Base-by-base conservation (phyloP, 2,113 vertebrate species). In the Plecotus auritus region DNA sequence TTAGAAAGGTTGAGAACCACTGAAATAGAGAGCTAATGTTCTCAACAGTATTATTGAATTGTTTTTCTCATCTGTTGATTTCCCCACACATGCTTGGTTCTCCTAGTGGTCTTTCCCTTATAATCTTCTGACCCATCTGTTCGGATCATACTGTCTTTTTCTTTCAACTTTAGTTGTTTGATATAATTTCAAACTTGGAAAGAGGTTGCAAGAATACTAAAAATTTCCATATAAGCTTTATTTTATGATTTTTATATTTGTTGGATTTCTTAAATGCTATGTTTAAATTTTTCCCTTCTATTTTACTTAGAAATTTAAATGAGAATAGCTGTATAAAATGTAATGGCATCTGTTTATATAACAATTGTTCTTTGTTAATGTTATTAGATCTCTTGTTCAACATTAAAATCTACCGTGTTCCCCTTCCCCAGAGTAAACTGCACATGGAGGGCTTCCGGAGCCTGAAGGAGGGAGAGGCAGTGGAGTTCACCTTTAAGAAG, bases 401-500 rank as follows among this genome's bases (percentile, higher is more conserved):
- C 66, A 9, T 59, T 95, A 83, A 96, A 87, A 40, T 88, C 30
- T 73, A 10, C 59, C 18, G 3, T 64, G 26, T 90, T 93, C 93
- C 47, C 70, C 72, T 87, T 54, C 32, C 23, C 9, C 98, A 99
- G 99, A 99, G 99, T 97, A 99, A 99, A 97, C 98, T 99, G 88
- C 99, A 99, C 98, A 99, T 99, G 99, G 99, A 99, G 45, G 99
- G 99, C 5, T 99, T 99, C 97, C 99, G 99, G 94, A 99, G 99
- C 98, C 98, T 99, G 97, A 99, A 99, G 98, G 99, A 99, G 97
- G 99, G 99, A 0, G 99, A 99, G 95, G 98, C 98, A 0, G 99
- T 99, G 0, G 99, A 99, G 95, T 99, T 99, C 98, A 99, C 99
- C 95, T 99, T 99, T 98, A 99, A 99, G 98, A 99, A 99, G 94